phyloP scores from a whole-genome alignment of 2,888 invertebrate genomes.

The Galerucella pusilla region DNA sequence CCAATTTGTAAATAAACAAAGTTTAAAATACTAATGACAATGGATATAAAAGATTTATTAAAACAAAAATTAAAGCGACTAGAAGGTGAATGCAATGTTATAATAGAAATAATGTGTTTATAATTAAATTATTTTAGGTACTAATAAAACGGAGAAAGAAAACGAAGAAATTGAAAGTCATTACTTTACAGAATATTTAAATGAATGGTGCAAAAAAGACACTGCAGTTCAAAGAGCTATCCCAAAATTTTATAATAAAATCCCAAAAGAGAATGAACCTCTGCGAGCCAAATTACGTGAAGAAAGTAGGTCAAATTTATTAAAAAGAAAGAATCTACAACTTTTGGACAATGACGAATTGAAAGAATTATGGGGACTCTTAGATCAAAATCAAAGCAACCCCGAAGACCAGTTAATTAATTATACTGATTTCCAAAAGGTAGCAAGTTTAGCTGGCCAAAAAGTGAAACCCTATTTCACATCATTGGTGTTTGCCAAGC shows the following conservation, averaged over 20 bases:
- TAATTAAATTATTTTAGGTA: constrained; percentile 20
- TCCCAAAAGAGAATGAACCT: constrained; percentile 82
- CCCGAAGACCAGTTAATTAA: constrained; percentile 87
- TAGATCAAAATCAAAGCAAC: constrained; percentile 83
- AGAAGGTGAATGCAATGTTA: constrained; percentile 61
- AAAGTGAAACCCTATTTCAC: constrained; percentile 77
- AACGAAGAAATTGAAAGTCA: constrained; percentile 57
- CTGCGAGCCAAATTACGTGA: constrained; percentile 85
- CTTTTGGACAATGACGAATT: constrained; percentile 89
- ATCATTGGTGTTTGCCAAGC: constrained; percentile 86
- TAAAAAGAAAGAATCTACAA: constrained; percentile 86
- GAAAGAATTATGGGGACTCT: constrained; percentile 81
- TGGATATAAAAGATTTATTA: constrained; percentile 67
- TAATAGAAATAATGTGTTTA: neutral
- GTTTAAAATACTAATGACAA: constrained; percentile 32
- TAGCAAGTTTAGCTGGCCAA: constrained; percentile 76
- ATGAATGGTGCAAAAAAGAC: constrained; percentile 52
- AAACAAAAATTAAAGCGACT: constrained; percentile 68
- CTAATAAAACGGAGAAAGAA: constrained; percentile 54
- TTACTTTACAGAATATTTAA: constrained; percentile 54
- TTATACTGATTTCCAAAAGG: constrained; percentile 86
- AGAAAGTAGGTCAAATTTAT: constrained; percentile 87
- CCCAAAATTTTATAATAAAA: constrained; percentile 80
- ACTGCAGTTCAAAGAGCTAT: constrained; percentile 69
- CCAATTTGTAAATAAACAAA: too few relatives aligned